These are phyloP conservation scores for Ommatoiulus sabulosus DNA, from an alignment of 2,888 invertebrate species.

Conservation along the genomic window DNA sequence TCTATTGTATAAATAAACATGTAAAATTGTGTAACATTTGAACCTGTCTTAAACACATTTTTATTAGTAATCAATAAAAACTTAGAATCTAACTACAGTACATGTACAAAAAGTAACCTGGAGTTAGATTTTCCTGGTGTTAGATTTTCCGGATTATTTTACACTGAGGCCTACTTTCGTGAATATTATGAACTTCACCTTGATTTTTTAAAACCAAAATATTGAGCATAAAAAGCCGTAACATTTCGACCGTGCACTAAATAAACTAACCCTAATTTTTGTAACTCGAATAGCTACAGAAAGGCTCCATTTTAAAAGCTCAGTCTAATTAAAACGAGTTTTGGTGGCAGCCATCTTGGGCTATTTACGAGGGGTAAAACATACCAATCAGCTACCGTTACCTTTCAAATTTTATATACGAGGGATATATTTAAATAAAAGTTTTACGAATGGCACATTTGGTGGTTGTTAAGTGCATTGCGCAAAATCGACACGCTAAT, in stretches of 20 bases:
- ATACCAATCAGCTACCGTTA: no score
- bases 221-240: not conserved
- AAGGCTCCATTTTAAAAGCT: not conserved
- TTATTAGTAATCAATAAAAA: no score
- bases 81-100: no score
- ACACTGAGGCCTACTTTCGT: conserved; percentile 25
- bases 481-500: no score
- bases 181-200: conserved; percentile 23
- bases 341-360: not conserved
- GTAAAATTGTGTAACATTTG: no score
- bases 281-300: not conserved
- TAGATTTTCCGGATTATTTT: not conserved
- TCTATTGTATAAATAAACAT: no score
- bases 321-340: not conserved
- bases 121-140: not conserved
- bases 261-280: not conserved
- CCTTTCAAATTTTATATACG: no score
- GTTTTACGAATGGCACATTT: no score
- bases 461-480: no score
- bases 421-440: no score
- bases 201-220: not conserved
- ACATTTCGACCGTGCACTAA: not conserved
- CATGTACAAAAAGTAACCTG: no score
- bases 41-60: no score
- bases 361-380: not conserved